Evolutionary conservation across 2,797 vertebrate genomes (phyloP).

Genomic region (Furcifer pardalis): DNA sequence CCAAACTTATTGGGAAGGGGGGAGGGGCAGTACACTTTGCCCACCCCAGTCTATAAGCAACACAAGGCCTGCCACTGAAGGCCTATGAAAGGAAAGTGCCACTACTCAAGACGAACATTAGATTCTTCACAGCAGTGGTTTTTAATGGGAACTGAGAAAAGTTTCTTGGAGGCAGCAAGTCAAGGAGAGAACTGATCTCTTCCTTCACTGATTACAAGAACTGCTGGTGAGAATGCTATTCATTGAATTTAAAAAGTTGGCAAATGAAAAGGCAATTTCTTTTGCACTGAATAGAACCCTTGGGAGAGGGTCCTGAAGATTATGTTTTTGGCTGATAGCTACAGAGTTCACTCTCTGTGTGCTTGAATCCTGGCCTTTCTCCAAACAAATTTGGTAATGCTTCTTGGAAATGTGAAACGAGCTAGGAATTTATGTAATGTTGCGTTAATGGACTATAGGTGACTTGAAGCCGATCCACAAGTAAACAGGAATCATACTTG

Average conservation of each 20-base stretch:
- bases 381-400: constrained; percentile 48
- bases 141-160: background rate
- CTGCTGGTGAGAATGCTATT: background rate
- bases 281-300: constrained; percentile 29
- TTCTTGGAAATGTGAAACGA: constrained; percentile 57
- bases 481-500: constrained; percentile 26
- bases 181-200: background rate
- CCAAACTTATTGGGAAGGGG: too few relatives aligned
- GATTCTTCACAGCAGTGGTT: background rate
- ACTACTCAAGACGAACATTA: too few relatives aligned
- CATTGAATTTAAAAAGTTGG: background rate
- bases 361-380: constrained; percentile 33
- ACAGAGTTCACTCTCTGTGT: constrained; percentile 36
- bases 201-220: background rate
- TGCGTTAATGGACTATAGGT: constrained; percentile 20
- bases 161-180: background rate
- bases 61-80: background rate
- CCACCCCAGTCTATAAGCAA: background rate
- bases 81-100: background rate
- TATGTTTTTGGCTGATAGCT: constrained; percentile 41
- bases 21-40: too few relatives aligned
- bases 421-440: constrained; percentile 45
- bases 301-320: constrained; percentile 27
- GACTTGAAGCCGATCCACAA: constrained; percentile 27
- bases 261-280: constrained; percentile 11